phyloP scores from a whole-genome alignment of 2,113 vertebrate genomes.

The Thermophis baileyi region DNA sequence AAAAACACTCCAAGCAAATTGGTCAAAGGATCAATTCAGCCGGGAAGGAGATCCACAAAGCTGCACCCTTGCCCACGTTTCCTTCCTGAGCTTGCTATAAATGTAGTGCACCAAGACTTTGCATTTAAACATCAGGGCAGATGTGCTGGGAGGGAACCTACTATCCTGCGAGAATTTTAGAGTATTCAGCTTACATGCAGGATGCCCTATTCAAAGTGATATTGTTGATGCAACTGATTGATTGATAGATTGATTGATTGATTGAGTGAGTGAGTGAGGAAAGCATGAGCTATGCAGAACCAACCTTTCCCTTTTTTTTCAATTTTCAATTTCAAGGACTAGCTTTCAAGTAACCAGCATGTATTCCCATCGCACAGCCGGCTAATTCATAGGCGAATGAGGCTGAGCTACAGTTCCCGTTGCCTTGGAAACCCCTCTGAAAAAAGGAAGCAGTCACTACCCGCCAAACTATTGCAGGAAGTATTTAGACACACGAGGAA shows the following conservation, averaged over 20 bases:
- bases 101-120: not conserved
- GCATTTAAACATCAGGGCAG: not conserved
- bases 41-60: not conserved
- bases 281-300: not conserved
- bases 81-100: not conserved
- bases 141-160: not conserved
- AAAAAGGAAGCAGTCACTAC: fast-evolving
- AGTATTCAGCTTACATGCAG: not conserved
- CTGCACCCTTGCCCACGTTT: not conserved
- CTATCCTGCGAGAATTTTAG: not conserved
- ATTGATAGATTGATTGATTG: too few relatives aligned
- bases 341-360: not conserved
- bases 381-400: not conserved
- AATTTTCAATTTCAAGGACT: not conserved
- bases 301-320: not conserved
- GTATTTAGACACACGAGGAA: not conserved
- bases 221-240: not conserved
- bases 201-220: not conserved
- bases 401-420: not conserved
- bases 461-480: not conserved
- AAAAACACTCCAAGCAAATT: not conserved
- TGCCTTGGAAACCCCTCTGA: not conserved
- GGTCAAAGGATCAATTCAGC: not conserved
- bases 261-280: not conserved
- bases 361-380: not conserved